Evolutionary conservation across 2,113 vertebrate species (phyloP), one percentile per base, ranked within the genome.

Genomic region (Ictidomys tridecemlineatus): DNA sequence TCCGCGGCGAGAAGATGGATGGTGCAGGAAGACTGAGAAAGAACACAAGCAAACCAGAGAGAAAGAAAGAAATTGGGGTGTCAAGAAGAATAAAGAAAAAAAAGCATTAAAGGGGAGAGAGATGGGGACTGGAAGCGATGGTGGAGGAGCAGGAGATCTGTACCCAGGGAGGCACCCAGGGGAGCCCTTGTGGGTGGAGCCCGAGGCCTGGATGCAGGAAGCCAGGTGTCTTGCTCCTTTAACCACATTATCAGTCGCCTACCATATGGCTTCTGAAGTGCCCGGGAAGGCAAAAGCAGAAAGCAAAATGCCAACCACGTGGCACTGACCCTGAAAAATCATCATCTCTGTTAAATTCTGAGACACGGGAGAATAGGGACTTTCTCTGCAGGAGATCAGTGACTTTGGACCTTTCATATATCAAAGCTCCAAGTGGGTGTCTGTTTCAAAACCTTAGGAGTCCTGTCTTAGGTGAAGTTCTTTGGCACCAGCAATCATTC

Each of bases 231-330:
- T 12, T 34, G 53, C 77, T 80, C 48, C 37, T 73, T 53, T 78
- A 85, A 89, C 56, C 48, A 8, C 61, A 4, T 51, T 24, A 73
- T 45, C 28, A n/a, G 69, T 73, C 78, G 77, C 88, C 77, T 77
- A 65, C 89, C 93, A 69, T 20, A 24, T 91, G 93, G 85, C 74
- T 96, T 69, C 88, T 0, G 24, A 72, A 39, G 34, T 39, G 53
- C 5, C 4, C 0, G 26, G 28, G 87, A 86, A 63, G 73, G 63
- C 20, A 6, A 82, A 56, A 74, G 34, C 56, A 67, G 90, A 65
- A 65, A 67, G 84, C 84, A 85, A 79, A 97, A 85, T 58, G 87
- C 82, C 18, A 77, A 77, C 30, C 95, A 56, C 45, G 72, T 13
- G 76, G 45, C 53, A 22, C 78, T 73, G 76, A 79, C 76, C 14